These are phyloP conservation scores for Leptodactylus fallax DNA, from an alignment of 2,797 vertebrate genomes.

Conservation along the genomic window DNA sequence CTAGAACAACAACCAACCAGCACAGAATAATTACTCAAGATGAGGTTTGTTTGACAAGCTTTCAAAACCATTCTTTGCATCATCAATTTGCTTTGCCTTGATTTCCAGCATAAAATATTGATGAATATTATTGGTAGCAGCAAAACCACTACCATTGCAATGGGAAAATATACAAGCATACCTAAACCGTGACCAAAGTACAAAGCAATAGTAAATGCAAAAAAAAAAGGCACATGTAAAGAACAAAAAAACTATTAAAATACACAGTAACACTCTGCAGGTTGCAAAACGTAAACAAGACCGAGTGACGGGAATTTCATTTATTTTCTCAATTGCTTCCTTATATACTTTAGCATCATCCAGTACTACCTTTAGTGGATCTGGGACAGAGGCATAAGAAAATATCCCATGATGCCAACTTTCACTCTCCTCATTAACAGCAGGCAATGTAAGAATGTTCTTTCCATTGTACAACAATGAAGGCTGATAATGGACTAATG, in stretches of 20 bases:
- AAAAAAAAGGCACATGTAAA: neutral
- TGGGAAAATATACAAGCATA: neutral
- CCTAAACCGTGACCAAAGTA: no score
- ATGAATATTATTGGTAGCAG: neutral
- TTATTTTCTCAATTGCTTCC: slow-evolving; percentile 69
- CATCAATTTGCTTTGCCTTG: slow-evolving; percentile 11
- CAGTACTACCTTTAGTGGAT: slow-evolving; percentile 57
- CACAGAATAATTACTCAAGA: slow-evolving; percentile 66
- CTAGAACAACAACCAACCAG: slow-evolving; percentile 68
- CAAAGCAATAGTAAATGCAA: no score
- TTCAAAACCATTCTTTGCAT: slow-evolving; percentile 64
- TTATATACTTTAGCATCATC: slow-evolving; percentile 69
- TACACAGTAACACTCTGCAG: neutral
- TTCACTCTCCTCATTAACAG: slow-evolving; percentile 68
- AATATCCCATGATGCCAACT: slow-evolving; percentile 69
- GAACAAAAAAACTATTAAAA: neutral
- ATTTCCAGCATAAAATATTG: slow-evolving; percentile 23
- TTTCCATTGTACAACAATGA: slow-evolving; percentile 73
- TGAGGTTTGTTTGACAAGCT: slow-evolving; percentile 66
- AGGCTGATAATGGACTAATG: slow-evolving; percentile 67
- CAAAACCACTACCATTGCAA: neutral
- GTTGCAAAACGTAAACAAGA: slow-evolving; percentile 53
- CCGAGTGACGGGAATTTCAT: slow-evolving; percentile 64
- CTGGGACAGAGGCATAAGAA: slow-evolving; percentile 67
- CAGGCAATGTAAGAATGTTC: slow-evolving; percentile 67